A percentile compares a stretch with the other conserved stretches of the same genome.
Evolutionary conservation across 2,113 vertebrate species (phyloP).

Genomic region (Abramis brama): DNA sequence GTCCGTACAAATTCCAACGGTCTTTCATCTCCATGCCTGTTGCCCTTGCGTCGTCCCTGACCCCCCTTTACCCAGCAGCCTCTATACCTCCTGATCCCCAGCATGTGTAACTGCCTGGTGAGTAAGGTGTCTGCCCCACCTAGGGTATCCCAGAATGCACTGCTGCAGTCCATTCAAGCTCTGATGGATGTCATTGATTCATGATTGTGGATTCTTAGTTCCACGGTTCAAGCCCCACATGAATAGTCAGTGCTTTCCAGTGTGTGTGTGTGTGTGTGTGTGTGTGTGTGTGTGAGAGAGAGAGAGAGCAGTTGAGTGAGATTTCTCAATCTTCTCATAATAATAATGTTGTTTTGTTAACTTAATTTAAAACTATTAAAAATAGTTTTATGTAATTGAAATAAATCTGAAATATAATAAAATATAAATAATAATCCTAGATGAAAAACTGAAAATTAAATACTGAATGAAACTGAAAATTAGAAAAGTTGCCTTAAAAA

Average conservation of each 20-base stretch:
- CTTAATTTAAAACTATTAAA: not conserved
- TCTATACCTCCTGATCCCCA: not conserved
- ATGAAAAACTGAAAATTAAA: not conserved
- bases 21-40: conserved; percentile 54
- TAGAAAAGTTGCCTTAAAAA: too few species aligned
- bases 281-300: not conserved
- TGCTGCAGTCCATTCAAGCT: conserved; percentile 3
- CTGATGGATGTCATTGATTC: conserved; percentile 4
- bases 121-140: not conserved
- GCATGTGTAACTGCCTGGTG: not conserved
- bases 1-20: conserved; percentile 50
- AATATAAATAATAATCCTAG: not conserved
- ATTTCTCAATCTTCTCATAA: not conserved
- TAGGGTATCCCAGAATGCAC: conserved; percentile 8
- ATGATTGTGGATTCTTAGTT: not conserved
- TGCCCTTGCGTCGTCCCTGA: conserved; percentile 29
- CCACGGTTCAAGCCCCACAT: not conserved
- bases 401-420: not conserved
- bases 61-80: conserved; percentile 10
- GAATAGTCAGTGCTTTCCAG: too few species aligned
- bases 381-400: not conserved
- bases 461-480: not conserved
- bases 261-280: too few species aligned
- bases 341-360: not conserved
- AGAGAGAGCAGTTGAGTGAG: not conserved